Evolutionary conservation across 2,888 invertebrate species (phyloP).

Genomic region (Caenorhabditis sp.): DNA sequence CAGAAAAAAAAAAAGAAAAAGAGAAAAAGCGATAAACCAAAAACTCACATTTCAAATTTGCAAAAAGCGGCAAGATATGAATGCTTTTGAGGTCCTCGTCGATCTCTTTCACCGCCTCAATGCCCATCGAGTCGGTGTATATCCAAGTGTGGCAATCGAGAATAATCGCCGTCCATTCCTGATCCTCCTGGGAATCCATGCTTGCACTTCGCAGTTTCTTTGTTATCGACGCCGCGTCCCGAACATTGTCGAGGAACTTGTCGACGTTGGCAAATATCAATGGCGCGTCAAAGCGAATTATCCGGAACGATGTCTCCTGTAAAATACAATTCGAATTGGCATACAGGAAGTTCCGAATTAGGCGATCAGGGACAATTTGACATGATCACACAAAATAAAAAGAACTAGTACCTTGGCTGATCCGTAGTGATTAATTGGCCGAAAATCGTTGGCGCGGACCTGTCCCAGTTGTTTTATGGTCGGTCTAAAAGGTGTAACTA

Average conservation of each 20-base stretch:
- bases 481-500: conserved; percentile 44
- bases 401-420: conserved; percentile 33
- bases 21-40: background rate
- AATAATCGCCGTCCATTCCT: conserved; percentile 64
- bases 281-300: conserved; percentile 84
- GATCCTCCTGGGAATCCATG: conserved; percentile 28
- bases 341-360: too few species aligned
- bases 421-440: conserved; percentile 46
- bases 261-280: conserved; percentile 85
- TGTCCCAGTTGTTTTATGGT: conserved; percentile 54
- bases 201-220: conserved; percentile 14
- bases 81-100: conserved; percentile 62
- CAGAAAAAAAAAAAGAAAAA: too few species aligned
- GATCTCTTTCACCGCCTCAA: conserved; percentile 72
- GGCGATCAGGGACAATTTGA: background rate
- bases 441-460: conserved; percentile 35
- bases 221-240: conserved; percentile 19
- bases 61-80: conserved; percentile 64
- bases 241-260: conserved; percentile 78
- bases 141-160: conserved; percentile 74
- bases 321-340: background rate
- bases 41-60: conserved; percentile 66
- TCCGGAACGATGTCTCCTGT: conserved; percentile 76
- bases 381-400: background rate
- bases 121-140: conserved; percentile 77